Evolutionary conservation across 2,888 invertebrate genomes (phyloP).

Genomic region (Lagria hirta): DNA sequence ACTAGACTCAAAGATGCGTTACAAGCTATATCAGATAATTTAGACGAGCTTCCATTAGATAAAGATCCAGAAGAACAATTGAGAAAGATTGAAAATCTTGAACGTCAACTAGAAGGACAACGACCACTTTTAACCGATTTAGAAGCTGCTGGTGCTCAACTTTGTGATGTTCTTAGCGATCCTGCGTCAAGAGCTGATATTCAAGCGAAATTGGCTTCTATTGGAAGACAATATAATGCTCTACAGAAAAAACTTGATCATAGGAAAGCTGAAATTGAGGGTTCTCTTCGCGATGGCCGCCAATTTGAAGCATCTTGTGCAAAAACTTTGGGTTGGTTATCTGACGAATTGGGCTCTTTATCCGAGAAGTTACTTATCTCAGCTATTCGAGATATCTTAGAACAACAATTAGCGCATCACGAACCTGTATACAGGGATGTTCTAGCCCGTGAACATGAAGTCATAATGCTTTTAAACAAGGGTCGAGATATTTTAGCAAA

Average conservation of each 20-base stretch:
- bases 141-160: slow-evolving; percentile 84
- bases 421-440: slow-evolving; percentile 89
- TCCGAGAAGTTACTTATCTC: slow-evolving; percentile 81
- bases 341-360: slow-evolving; percentile 74
- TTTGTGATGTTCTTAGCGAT: slow-evolving; percentile 86
- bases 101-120: slow-evolving; percentile 85
- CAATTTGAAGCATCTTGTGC: slow-evolving; percentile 89
- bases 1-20: slow-evolving; percentile 83
- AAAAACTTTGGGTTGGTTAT: slow-evolving; percentile 87
- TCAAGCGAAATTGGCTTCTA: slow-evolving; percentile 79
- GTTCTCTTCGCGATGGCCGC: slow-evolving; percentile 72
- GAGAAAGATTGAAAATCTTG: slow-evolving; percentile 82
- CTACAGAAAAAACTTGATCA: slow-evolving; percentile 88
- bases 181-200: slow-evolving; percentile 89
- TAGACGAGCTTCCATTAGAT: slow-evolving; percentile 79
- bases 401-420: slow-evolving; percentile 84
- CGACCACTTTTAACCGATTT: slow-evolving; percentile 84
- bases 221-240: slow-evolving; percentile 85
- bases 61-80: slow-evolving; percentile 86
- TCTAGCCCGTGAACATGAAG: slow-evolving; percentile 86
- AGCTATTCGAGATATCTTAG: slow-evolving; percentile 78
- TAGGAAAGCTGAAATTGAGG: slow-evolving; percentile 88
- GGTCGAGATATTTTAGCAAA: slow-evolving; percentile 69
- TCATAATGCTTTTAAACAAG: slow-evolving; percentile 91
- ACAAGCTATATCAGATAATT: slow-evolving; percentile 81